Conservation (phyloP, 2,113 vertebrate genomes). For the Lepisosteus osseus region DNA sequence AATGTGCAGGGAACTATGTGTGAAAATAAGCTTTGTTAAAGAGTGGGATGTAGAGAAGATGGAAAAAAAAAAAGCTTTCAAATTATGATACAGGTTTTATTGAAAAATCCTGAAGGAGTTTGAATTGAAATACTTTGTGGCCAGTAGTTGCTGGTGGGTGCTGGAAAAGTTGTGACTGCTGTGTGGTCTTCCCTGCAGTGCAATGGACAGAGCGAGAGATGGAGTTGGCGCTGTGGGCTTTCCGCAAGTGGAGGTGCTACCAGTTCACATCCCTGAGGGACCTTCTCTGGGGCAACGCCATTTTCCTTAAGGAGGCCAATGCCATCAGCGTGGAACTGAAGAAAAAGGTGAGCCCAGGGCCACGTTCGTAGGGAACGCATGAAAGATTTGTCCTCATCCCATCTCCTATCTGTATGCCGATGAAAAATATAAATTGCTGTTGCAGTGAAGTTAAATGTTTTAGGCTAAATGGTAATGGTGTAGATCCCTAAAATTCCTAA, state of each 20-base stretch:
- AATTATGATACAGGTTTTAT: no score
- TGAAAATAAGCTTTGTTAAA: no score
- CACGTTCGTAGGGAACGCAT: no score
- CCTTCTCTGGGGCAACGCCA: conserved; percentile 91
- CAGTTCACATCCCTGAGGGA: conserved; percentile 96
- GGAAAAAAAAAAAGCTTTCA: no score
- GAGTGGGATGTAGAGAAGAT: no score
- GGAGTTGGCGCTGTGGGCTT: conserved; percentile 88
- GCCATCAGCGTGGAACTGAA: conserved; percentile 96
- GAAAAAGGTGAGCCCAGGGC: conserved; percentile 77
- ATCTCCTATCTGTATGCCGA: no score
- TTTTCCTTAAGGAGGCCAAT: conserved; percentile 96
- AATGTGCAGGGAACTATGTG: no score
- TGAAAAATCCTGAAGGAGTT: background rate
- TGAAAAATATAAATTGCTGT: no score
- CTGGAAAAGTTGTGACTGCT: background rate
- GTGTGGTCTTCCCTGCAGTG: conserved; percentile 57
- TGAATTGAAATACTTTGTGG: background rate
- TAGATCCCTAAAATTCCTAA: no score
- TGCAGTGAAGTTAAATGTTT: no score
- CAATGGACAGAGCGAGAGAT: conserved; percentile 87
- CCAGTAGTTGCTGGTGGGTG: background rate
- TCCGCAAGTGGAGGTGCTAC: conserved; percentile 94
- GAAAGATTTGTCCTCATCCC: no score
- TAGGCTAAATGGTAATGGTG: no score